These are phyloP conservation scores for Phaonia tiefii DNA, from an alignment of 2,888 invertebrate species.

Conservation along the genomic window DNA sequence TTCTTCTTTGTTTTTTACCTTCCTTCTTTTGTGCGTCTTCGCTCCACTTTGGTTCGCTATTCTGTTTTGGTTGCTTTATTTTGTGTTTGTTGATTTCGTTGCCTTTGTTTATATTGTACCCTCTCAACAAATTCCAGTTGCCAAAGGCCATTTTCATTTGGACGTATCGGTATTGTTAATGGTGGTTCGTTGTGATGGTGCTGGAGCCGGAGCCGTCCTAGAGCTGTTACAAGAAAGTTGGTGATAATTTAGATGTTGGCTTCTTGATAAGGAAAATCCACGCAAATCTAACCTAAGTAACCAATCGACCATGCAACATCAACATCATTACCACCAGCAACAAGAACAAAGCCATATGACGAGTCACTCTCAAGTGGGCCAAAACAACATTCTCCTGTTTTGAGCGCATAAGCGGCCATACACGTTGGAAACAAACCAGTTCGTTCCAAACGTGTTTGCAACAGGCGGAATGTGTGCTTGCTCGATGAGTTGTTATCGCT, in stretches of 20 bases:
- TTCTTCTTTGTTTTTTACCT: slow-evolving; percentile 25
- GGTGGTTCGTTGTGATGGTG: slow-evolving; percentile 45
- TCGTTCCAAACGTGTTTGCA: slow-evolving; percentile 40
- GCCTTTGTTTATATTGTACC: slow-evolving; percentile 62
- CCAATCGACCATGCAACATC: slow-evolving; percentile 41
- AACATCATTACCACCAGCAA: slow-evolving; percentile 4
- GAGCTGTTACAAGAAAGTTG: slow-evolving; percentile 68
- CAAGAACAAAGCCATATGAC: slow-evolving; percentile 9
- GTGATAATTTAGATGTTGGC: slow-evolving; percentile 71
- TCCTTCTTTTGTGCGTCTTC: background rate
- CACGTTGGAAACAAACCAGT: slow-evolving; percentile 40
- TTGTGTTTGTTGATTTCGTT: slow-evolving; percentile 51
- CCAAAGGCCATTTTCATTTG: slow-evolving; percentile 52
- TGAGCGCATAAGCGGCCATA: slow-evolving; percentile 11
- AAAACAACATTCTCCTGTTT: slow-evolving; percentile 37
- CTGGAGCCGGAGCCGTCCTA: slow-evolving; percentile 50
- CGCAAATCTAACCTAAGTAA: slow-evolving; percentile 41
- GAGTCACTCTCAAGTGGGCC: slow-evolving; percentile 10
- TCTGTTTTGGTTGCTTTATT: slow-evolving; percentile 59
- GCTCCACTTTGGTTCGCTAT: slow-evolving; percentile 7
- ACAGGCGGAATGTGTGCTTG: slow-evolving; percentile 35
- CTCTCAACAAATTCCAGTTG: slow-evolving; percentile 65
- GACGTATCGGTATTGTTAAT: slow-evolving; percentile 52
- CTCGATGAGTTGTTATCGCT: background rate
- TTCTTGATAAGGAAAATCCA: slow-evolving; percentile 68